phyloP scores from a whole-genome alignment of 2,113 vertebrate genomes.

The Oryzias curvinotus region DNA sequence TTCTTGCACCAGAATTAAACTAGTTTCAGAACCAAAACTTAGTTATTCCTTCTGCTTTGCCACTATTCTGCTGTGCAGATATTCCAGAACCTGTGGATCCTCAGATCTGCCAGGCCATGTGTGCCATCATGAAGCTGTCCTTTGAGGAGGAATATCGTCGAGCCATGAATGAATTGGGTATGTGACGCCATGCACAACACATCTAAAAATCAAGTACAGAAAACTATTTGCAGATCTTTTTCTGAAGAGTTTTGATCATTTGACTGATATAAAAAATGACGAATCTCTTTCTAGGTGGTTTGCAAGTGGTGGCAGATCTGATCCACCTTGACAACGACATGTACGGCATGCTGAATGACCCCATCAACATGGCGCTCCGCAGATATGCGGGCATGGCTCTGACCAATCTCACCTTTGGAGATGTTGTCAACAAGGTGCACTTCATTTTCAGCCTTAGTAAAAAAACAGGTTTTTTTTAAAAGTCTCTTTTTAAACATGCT shows the following conservation, averaged over 20 bases:
- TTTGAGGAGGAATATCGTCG: slow-evolving; percentile 94
- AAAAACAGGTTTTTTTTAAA: not conserved
- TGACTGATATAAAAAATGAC: not conserved
- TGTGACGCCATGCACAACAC: slow-evolving; percentile 17
- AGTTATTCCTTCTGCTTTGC: not conserved
- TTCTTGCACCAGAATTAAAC: no score
- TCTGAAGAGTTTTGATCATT: not conserved
- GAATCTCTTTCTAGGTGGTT: slow-evolving; percentile 77
- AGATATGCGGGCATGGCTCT: slow-evolving; percentile 94
- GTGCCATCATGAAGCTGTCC: slow-evolving; percentile 95
- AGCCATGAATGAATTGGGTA: slow-evolving; percentile 97
- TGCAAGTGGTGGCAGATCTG: slow-evolving; percentile 91
- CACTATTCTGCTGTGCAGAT: slow-evolving; percentile 58
- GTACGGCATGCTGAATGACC: slow-evolving; percentile 87
- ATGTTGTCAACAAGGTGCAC: slow-evolving; percentile 93
- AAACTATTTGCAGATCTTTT: not conserved
- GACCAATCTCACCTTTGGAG: slow-evolving; percentile 95
- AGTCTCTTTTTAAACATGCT: not conserved
- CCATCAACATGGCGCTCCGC: slow-evolving; percentile 90
- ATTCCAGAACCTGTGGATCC: slow-evolving; percentile 89
- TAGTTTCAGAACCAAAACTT: not conserved
- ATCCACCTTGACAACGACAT: slow-evolving; percentile 92
- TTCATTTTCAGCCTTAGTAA: no score
- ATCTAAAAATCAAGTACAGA: not conserved
- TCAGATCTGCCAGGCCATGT: slow-evolving; percentile 96